Evolutionary conservation across 2,888 invertebrate genomes (phyloP).

Genomic region (Tiliacea citrago): DNA sequence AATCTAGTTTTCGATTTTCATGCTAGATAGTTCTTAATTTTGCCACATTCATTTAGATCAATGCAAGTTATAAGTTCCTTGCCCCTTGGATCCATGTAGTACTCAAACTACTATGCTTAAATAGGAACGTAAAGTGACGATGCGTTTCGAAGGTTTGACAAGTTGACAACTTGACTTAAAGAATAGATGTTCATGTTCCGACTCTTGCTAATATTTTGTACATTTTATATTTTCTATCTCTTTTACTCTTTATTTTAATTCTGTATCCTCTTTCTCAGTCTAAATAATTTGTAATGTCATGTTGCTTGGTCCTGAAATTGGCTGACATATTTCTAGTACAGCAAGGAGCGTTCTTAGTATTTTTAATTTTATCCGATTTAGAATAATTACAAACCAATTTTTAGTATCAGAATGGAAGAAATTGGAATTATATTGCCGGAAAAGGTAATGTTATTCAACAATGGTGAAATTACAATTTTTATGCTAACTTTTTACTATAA

Average conservation of each 20-base stretch:
- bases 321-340: slow-evolving; percentile 13
- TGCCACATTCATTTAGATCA: background rate
- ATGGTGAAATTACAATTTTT: background rate
- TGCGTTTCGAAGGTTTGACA: slow-evolving; percentile 71
- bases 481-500: background rate
- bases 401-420: slow-evolving; percentile 93
- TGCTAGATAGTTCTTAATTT: background rate
- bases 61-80: background rate
- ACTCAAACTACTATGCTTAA: slow-evolving; percentile 1
- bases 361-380: slow-evolving; percentile 24
- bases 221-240: slow-evolving; percentile 38
- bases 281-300: slow-evolving; percentile 45
- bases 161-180: background rate
- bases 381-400: slow-evolving; percentile 35
- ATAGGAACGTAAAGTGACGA: slow-evolving; percentile 71
- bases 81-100: background rate
- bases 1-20: background rate
- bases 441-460: slow-evolving; percentile 92
- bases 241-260: background rate
- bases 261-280: slow-evolving; percentile 15
- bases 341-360: slow-evolving; percentile 19
- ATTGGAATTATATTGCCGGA: slow-evolving; percentile 95
- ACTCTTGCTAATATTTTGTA: background rate
- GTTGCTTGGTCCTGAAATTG: slow-evolving; percentile 11
- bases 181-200: slow-evolving; percentile 6